These are phyloP conservation scores for Acanthiza pusilla DNA, from an alignment of 2,797 vertebrate genomes.

Conservation along the genomic window DNA sequence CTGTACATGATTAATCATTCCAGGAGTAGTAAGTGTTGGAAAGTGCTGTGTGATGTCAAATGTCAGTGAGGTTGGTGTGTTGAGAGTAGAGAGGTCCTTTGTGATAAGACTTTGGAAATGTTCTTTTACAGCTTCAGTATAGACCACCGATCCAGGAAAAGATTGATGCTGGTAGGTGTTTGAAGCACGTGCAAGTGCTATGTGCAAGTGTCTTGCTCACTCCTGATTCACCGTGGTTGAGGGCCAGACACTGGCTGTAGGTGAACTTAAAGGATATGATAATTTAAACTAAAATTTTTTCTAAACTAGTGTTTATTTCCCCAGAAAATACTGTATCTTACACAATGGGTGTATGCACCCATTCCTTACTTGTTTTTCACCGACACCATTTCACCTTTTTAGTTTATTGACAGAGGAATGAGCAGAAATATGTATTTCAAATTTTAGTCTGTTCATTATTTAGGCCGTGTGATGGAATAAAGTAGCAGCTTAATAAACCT, in stretches of 20 bases:
- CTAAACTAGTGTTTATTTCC: background rate
- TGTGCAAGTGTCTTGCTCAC: background rate
- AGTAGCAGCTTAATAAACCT: background rate
- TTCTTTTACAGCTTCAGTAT: background rate
- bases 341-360: accelerated
- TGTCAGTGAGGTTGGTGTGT: background rate
- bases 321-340: background rate
- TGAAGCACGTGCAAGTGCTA: background rate
- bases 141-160: background rate
- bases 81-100: background rate
- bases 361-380: background rate
- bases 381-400: background rate
- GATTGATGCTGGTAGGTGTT: background rate
- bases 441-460: background rate
- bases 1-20: background rate
- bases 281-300: background rate
- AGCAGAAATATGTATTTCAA: background rate
- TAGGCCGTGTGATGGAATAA: background rate
- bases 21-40: background rate
- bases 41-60: background rate
- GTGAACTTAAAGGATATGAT: background rate
- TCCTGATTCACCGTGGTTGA: background rate
- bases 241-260: background rate
- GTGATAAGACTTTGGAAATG: background rate
- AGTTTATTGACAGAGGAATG: background rate